Evolutionary conservation across 2,113 vertebrate species (phyloP).

Genomic region (Tenebrosternarchus preto): DNA sequence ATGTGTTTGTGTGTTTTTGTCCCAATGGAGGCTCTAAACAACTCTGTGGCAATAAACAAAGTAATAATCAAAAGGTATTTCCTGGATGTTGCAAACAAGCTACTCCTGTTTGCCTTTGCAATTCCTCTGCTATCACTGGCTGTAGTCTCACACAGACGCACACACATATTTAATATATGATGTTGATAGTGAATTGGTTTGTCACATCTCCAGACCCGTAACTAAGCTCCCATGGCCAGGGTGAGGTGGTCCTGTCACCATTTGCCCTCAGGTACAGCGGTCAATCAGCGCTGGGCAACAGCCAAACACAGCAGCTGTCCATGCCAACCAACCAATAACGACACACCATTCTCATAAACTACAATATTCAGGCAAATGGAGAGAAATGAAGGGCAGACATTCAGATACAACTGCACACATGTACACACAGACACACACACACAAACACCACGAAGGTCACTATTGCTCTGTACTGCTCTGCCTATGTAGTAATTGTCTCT

Average conservation of each 20-base stretch:
- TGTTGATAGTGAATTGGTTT: constrained; percentile 23
- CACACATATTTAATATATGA: constrained; percentile 12
- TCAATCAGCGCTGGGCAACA: constrained; percentile 45
- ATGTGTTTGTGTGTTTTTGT: neutral
- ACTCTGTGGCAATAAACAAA: no score
- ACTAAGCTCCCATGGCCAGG: constrained; percentile 14
- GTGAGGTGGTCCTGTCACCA: constrained; percentile 32
- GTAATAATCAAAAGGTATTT: constrained; percentile 23
- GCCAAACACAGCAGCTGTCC: constrained; percentile 71
- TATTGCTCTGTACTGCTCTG: constrained; percentile 36
- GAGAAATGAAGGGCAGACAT: constrained; percentile 69
- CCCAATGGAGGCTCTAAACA: neutral
- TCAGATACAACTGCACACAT: constrained; percentile 54
- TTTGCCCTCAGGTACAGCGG: constrained; percentile 74
- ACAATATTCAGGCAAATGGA: constrained; percentile 71
- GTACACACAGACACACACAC: constrained; percentile 31
- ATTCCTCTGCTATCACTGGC: no score
- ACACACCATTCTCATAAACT: constrained; percentile 68
- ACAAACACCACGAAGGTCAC: constrained; percentile 67
- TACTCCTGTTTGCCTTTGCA: constrained; percentile 33
- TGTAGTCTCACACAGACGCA: neutral
- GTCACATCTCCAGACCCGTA: constrained; percentile 28
- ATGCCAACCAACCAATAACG: constrained; percentile 73
- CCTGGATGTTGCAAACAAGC: constrained; percentile 21
- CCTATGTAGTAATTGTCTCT: constrained; percentile 50